Conservation (phyloP, 2,888 invertebrate species). For the Helicoverpa assulta region DNA sequence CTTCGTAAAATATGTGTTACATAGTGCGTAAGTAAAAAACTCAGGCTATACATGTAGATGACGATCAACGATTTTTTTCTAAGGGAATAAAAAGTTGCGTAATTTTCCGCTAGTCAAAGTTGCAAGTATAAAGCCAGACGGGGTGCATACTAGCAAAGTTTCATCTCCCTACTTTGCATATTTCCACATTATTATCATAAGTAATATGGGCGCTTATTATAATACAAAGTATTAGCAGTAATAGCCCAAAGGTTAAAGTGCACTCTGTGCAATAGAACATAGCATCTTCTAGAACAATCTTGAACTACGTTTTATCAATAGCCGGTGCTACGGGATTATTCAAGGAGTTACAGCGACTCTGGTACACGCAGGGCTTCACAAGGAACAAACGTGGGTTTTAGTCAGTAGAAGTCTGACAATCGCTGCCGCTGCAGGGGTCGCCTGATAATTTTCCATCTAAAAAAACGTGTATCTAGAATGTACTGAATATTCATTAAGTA, state of each 20-base stretch:
- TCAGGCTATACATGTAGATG: no score
- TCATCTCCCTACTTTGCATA: neutral
- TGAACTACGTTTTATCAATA: neutral
- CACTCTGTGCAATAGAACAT: neutral
- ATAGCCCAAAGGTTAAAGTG: neutral
- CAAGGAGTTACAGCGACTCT: no score
- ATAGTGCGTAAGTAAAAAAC: neutral
- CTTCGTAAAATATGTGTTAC: no score
- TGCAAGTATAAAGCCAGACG: neutral
- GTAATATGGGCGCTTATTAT: neutral
- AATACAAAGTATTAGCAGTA: neutral
- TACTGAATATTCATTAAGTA: no score
- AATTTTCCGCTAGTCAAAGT: neutral
- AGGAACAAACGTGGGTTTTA: no score
- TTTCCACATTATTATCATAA: neutral
- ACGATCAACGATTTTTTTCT: neutral
- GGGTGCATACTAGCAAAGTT: conserved; percentile 1
- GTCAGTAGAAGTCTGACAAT: no score
- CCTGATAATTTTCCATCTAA: no score
- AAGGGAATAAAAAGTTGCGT: neutral
- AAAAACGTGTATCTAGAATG: no score
- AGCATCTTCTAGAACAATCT: neutral
- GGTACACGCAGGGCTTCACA: no score
- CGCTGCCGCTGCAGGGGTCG: no score
- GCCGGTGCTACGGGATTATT: no score